Conservation (phyloP, 2,113 vertebrate species). For the Misgurnus anguillicaudatus region DNA sequence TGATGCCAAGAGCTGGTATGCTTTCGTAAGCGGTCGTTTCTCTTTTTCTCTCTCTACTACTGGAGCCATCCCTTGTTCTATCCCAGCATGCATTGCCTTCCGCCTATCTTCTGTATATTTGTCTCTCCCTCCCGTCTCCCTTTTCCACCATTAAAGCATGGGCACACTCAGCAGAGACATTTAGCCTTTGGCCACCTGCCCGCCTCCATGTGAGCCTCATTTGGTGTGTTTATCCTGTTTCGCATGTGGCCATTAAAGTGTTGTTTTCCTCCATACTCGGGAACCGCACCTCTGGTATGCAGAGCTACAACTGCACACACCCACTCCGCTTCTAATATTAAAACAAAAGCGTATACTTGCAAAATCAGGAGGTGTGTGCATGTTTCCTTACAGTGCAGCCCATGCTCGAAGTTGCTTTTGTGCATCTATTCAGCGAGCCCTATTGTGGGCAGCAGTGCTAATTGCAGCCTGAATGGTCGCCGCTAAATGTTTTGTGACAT, state of each 20-base stretch:
- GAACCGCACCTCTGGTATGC: conserved; percentile 10
- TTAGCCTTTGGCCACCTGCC: conserved; percentile 63
- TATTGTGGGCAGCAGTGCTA: conserved; percentile 67
- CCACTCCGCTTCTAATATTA: conserved; percentile 29
- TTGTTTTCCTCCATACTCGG: conserved; percentile 27
- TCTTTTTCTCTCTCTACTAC: conserved; percentile 21
- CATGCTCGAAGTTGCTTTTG: conserved; percentile 51
- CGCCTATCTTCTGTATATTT: neutral
- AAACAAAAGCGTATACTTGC: neutral
- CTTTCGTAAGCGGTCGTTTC: conserved; percentile 10
- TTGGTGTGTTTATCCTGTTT: conserved; percentile 46
- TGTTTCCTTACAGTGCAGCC: conserved; percentile 39
- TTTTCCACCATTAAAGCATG: conserved; percentile 10
- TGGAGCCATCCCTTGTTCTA: neutral
- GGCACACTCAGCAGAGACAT: conserved; percentile 62
- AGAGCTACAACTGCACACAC: conserved; percentile 15
- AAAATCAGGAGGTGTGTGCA: conserved; percentile 18
- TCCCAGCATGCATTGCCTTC: neutral
- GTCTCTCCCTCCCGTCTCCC: conserved; percentile 6
- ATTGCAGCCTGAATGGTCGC: conserved; percentile 74
- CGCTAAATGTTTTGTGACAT: conserved; percentile 78
- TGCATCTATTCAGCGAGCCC: conserved; percentile 54
- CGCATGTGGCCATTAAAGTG: conserved; percentile 37
- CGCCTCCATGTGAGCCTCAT: conserved; percentile 41
- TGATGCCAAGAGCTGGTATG: conserved; percentile 57